Evolutionary conservation across 2,888 invertebrate species (phyloP).

Genomic region (Isotomurus palustris): DNA sequence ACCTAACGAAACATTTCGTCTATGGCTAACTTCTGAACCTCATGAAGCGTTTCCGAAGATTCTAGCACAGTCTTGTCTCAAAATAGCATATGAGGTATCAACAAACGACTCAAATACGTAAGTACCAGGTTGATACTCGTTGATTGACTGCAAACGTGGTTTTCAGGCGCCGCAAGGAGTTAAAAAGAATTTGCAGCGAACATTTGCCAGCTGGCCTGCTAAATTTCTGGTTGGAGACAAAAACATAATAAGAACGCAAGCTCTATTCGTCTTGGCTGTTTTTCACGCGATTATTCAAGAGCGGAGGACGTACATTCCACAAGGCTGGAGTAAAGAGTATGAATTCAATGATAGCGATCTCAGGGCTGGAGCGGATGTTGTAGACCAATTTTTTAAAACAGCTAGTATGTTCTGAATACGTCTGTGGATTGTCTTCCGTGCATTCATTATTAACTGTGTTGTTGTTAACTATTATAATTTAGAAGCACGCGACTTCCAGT

Average conservation of each 20-base stretch:
- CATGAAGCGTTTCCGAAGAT: slow-evolving; percentile 69
- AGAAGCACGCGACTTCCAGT: slow-evolving; percentile 53
- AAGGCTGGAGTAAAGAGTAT: slow-evolving; percentile 85
- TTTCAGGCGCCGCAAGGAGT: slow-evolving; percentile 74
- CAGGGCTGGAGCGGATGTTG: slow-evolving; percentile 65
- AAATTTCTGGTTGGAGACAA: slow-evolving; percentile 45
- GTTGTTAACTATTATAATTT: background rate
- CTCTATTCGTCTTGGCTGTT: slow-evolving; percentile 73
- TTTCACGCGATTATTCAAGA: slow-evolving; percentile 88
- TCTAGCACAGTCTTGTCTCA: slow-evolving; percentile 70
- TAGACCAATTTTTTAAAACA: slow-evolving; percentile 53
- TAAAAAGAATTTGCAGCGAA: slow-evolving; percentile 71
- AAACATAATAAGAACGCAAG: slow-evolving; percentile 49
- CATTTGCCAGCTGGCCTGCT: slow-evolving; percentile 66
- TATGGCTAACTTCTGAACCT: slow-evolving; percentile 85
- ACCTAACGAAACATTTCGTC: slow-evolving; percentile 59
- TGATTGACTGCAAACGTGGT: background rate
- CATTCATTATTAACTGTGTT: background rate
- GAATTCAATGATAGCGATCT: slow-evolving; percentile 81
- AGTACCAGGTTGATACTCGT: background rate
- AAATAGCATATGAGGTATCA: slow-evolving; percentile 66
- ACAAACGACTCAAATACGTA: background rate
- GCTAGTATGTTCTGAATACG: too few species aligned
- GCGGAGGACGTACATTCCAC: slow-evolving; percentile 84
- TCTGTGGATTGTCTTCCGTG: slow-evolving; percentile 7